Conservation (phyloP, 2,888 invertebrate genomes). For the Apotomis betuletana region DNA sequence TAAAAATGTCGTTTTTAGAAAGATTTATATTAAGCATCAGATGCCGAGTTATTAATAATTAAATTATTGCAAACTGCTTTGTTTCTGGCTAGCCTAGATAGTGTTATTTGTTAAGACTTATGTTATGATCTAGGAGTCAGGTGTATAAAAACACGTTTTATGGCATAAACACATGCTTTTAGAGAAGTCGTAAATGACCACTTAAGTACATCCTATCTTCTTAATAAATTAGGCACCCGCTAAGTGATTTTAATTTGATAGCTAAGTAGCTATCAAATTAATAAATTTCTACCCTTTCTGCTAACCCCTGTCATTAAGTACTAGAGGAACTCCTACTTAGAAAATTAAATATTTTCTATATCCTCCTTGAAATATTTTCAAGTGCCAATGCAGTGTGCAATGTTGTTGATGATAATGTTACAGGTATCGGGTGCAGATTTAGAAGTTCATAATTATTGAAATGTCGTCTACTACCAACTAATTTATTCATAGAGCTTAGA, state of each 20-base stretch:
- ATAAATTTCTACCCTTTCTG: too few relatives aligned
- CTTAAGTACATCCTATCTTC: too few relatives aligned
- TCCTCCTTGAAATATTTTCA: too few relatives aligned
- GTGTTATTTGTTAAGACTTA: background rate
- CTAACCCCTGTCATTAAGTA: too few relatives aligned
- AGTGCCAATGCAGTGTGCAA: too few relatives aligned
- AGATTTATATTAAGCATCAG: conserved; percentile 5
- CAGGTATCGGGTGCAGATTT: too few relatives aligned
- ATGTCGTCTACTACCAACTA: too few relatives aligned
- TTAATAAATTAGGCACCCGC: background rate
- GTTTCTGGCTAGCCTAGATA: background rate
- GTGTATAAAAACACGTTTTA: background rate
- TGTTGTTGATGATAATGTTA: too few relatives aligned
- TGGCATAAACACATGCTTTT: conserved; percentile 15
- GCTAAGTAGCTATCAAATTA: background rate
- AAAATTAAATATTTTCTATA: too few relatives aligned
- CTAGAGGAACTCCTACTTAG: too few relatives aligned
- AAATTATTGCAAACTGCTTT: background rate
- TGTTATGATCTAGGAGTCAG: background rate
- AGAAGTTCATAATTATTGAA: too few relatives aligned
- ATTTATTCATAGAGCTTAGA: too few relatives aligned
- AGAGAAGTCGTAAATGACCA: conserved; percentile 13
- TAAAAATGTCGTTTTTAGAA: conserved; percentile 13
- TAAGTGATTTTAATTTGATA: conserved; percentile 14
- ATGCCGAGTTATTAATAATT: conserved; percentile 18